Conservation (phyloP, 2,888 invertebrate genomes). For the Drosophila subquinaria region DNA sequence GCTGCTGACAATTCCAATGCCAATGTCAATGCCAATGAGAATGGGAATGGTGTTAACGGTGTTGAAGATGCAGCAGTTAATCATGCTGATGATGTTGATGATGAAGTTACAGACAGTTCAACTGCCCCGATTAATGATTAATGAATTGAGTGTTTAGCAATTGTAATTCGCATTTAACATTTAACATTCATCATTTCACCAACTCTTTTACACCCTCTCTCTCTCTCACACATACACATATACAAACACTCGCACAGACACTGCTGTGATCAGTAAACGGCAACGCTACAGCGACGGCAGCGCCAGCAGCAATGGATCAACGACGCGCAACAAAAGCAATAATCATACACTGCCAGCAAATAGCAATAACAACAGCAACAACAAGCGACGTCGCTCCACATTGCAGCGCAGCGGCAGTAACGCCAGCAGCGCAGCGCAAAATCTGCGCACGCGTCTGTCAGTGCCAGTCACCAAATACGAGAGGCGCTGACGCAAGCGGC, state of each 20-base stretch:
- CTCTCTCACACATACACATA: slow-evolving; percentile 28
- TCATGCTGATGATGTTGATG: slow-evolving; percentile 33
- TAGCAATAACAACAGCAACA: slow-evolving; percentile 44
- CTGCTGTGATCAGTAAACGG: slow-evolving; percentile 52
- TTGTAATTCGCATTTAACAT: slow-evolving; percentile 50
- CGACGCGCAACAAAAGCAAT: slow-evolving; percentile 73
- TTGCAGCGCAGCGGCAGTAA: slow-evolving; percentile 64
- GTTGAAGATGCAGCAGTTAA: slow-evolving; percentile 42
- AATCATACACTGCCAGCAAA: slow-evolving; percentile 71
- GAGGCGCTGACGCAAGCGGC: slow-evolving; percentile 80
- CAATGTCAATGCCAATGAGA: slow-evolving; percentile 39
- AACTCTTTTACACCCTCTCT: slow-evolving; percentile 33
- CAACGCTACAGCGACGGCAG: slow-evolving; percentile 64
- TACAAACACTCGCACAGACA: slow-evolving; percentile 40
- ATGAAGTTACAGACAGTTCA: slow-evolving; percentile 36
- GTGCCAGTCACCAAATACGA: slow-evolving; percentile 85
- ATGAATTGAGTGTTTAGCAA: slow-evolving; percentile 47
- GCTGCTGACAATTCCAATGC: slow-evolving; percentile 43
- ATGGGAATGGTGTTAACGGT: slow-evolving; percentile 35
- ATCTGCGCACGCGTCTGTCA: slow-evolving; percentile 86
- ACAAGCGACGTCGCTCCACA: slow-evolving; percentile 85
- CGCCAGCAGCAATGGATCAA: slow-evolving; percentile 39
- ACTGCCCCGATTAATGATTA: slow-evolving; percentile 48
- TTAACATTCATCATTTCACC: slow-evolving; percentile 28
- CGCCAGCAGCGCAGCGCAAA: slow-evolving; percentile 51